Evolutionary conservation across 2,888 invertebrate species (phyloP).

Genomic region (Bibio marci): DNA sequence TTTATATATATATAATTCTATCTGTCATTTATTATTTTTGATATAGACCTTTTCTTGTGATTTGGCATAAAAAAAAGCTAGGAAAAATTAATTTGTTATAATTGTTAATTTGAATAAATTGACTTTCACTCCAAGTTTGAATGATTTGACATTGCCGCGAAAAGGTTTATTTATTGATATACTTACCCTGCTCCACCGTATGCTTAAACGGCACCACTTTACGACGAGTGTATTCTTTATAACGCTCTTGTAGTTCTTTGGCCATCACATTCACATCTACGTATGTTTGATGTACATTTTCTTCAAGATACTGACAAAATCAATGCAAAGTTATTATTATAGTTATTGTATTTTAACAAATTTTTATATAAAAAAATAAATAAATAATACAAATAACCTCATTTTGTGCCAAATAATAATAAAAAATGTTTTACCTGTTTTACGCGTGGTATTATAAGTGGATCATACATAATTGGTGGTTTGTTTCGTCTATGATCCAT

Average conservation of each 20-base stretch:
- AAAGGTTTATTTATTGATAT: too few species aligned
- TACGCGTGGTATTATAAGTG: constrained; percentile 40
- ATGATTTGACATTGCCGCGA: too few species aligned
- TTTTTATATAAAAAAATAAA: neutral
- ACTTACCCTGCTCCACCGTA: constrained; percentile 46
- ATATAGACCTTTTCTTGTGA: neutral
- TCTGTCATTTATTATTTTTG: neutral
- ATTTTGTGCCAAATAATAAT: too few species aligned
- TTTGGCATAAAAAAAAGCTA: neutral
- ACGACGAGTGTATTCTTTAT: constrained; percentile 62
- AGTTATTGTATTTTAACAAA: neutral
- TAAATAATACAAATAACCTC: neutral
- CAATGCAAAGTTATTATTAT: neutral
- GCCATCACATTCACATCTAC: constrained; percentile 75
- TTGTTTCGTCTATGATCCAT: too few species aligned
- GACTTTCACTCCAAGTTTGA: too few species aligned
- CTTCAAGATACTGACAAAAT: constrained; percentile 47
- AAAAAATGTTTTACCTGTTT: constrained; percentile 30
- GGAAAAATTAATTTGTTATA: neutral
- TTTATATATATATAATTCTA: neutral
- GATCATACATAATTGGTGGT: constrained; percentile 28
- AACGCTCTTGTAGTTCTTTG: constrained; percentile 54
- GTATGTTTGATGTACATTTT: constrained; percentile 62
- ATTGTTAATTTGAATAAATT: too few species aligned
- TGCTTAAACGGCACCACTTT: constrained; percentile 64